phyloP scores from a whole-genome alignment of 2,888 invertebrate genomes.

The Tricholauxania praeusta region DNA sequence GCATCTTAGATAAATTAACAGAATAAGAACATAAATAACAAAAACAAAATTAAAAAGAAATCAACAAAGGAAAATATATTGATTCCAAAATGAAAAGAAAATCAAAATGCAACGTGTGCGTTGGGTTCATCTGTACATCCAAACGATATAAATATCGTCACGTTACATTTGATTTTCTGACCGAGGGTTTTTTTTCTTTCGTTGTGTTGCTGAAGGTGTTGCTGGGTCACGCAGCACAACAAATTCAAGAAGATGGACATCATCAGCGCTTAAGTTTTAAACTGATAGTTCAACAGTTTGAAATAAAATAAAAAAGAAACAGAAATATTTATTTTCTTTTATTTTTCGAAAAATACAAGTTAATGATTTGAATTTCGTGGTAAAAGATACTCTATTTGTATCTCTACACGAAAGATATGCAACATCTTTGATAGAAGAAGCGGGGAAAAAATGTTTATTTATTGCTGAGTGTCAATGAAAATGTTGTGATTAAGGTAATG shows the following conservation, averaged over 20 bases:
- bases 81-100: background rate
- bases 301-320: background rate
- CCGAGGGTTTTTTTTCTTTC: background rate
- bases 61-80: background rate
- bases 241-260: slow-evolving; percentile 17
- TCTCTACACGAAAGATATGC: background rate
- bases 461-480: slow-evolving; percentile 22
- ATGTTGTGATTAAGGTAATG: background rate
- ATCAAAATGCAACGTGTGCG: background rate
- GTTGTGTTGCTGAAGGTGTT: slow-evolving; percentile 18
- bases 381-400: background rate
- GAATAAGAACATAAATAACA: slow-evolving; percentile 6
- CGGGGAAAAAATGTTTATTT: slow-evolving; percentile 19
- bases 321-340: too few relatives aligned
- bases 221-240: background rate
- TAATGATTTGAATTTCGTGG: slow-evolving; percentile 28
- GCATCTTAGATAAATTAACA: slow-evolving; percentile 30
- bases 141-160: slow-evolving; percentile 31
- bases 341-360: slow-evolving; percentile 13
- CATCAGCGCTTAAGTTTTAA: slow-evolving; percentile 26
- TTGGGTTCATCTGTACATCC: slow-evolving; percentile 12
- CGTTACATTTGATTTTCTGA: slow-evolving; percentile 8
- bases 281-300: slow-evolving; percentile 26
- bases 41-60: background rate
- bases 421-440: too few relatives aligned